Evolutionary conservation across 2,888 invertebrate genomes (phyloP), one percentile per base, ranked within the genome.

Genomic region (Xestobium rufovillosum): DNA sequence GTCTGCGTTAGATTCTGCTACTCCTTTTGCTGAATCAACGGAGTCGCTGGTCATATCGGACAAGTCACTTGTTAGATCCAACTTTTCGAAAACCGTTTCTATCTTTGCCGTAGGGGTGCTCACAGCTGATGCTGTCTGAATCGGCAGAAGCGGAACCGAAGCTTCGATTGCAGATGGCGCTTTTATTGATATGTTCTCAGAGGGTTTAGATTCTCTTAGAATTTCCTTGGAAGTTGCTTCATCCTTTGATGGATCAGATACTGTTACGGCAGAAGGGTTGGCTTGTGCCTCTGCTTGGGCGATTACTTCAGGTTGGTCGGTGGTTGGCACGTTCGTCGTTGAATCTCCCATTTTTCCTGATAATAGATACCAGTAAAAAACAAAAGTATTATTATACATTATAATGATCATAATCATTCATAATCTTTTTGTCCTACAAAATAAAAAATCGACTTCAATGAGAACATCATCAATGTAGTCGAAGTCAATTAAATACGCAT

Each of bases 71-170:
- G n/a, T n/a, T n/a, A 13, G 8, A 4, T 33, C 25, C 25, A 39
- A 10, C 15, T 49, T 50, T 43, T 51, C 45, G 34, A 45, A 50
- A 26, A 50, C 50, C 4, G 48, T 50, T 42, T 50, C 50, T 25
- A 52, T 47, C 25, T 38, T 33, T 8, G 36, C 30, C 25, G 15
- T 27, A 14, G 27, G 13, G 23, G 26, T 25, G 8, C 8, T 12
- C n/a, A 23, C 23, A n/a, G 9, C 27, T 31, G 2, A 26, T 14
- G 10, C 15, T 31, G 16, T 23, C 16, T 3, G 4, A 23, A 12
- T 35, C 34, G 14, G 17, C 10, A 12, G 31, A n/a, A 10, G 26
- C 29, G 19, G 31, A 10, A 14, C 28, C 33, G 19, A 29, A 32
- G 36, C 26, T 17, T 11, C 26, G 16, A 23, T 33, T 35, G 10